Evolutionary conservation across 2,888 invertebrate genomes (phyloP), one percentile per base, ranked within the genome.

Genomic region (Invenusta paracnida): DNA sequence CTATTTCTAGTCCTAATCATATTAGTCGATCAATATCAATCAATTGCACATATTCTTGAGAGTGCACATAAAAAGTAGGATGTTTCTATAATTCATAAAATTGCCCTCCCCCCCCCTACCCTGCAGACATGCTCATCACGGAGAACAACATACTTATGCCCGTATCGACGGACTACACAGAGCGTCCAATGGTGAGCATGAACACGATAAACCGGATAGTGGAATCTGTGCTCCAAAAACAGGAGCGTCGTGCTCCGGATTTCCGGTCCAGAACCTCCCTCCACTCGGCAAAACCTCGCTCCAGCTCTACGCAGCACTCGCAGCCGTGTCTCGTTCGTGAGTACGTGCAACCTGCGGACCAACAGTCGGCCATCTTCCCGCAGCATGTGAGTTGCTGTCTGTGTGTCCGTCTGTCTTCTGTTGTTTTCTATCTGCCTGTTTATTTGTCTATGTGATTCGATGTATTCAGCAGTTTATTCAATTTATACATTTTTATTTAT

Each of bases 61-160:
- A n/a, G n/a, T n/a, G n/a, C n/a, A n/a, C 48, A 48, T 17, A 5
- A 48, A 48, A 11, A 48, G 48, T 48, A 5, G 5, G 5, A 5
- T 48, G 5, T 48, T 48, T 48, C 48, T 48, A 48, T 17, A 48
- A n/a, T 17, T 17, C 48, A 11, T 48, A 17, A 11, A 48, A 48
- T 17, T 11, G 5, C 48, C 48, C 48, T n/a, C 48, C 48, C 48
- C 48, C 48, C 17, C 48, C 48, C 48, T 17, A 5, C 5, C 48
- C 48, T 11, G 5, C 48, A 48, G 85, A 83, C 85, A 90, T 90
- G 87, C 89, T 91, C 86, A 91, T 91, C 48, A 91, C 91, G 29
- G 67, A 29, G 25, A 84, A 86, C 29, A 86, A 86, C 30, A 73
- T 29, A 29, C 85, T 86, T 2, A 67, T 84, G 1, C 29, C 48